These are phyloP conservation scores for Ceraclea dissimilis DNA, from an alignment of 2,888 invertebrate species.

Conservation along the genomic window DNA sequence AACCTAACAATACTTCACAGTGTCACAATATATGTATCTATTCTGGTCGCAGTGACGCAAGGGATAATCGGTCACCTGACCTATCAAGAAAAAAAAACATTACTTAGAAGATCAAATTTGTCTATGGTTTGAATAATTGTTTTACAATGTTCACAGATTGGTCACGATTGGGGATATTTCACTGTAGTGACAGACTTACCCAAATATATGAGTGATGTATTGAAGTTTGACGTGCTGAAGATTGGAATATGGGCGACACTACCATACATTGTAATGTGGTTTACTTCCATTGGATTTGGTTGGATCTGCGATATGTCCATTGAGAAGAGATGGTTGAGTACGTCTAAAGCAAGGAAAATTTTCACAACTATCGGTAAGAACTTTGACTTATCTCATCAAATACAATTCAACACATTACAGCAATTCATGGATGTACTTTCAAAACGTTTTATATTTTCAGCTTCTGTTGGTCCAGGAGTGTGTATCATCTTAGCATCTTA, in stretches of 20 bases:
- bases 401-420: too few species aligned
- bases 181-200: slow-evolving; percentile 65
- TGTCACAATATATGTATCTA: too few species aligned
- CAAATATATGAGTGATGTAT: slow-evolving; percentile 60
- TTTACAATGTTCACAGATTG: slow-evolving; percentile 45
- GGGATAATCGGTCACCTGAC: too few species aligned
- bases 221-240: slow-evolving; percentile 56
- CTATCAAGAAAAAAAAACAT: too few species aligned
- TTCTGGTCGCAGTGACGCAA: too few species aligned
- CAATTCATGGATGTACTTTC: too few species aligned
- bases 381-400: not conserved
- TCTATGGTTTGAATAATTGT: too few species aligned
- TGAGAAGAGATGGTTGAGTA: slow-evolving; percentile 47
- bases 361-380: slow-evolving; percentile 61
- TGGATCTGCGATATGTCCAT: slow-evolving; percentile 63
- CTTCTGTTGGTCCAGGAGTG: slow-evolving; percentile 59
- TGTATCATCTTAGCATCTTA: slow-evolving; percentile 63
- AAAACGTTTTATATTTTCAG: slow-evolving; percentile 32
- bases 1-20: too few species aligned
- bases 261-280: slow-evolving; percentile 61
- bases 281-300: slow-evolving; percentile 55
- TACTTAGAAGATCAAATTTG: too few species aligned
- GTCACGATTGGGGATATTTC: slow-evolving; percentile 65
- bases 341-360: slow-evolving; percentile 52
- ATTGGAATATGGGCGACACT: slow-evolving; percentile 56